Evolutionary conservation across 2,888 invertebrate genomes (phyloP).

Genomic region (Protodeltote pygarga): DNA sequence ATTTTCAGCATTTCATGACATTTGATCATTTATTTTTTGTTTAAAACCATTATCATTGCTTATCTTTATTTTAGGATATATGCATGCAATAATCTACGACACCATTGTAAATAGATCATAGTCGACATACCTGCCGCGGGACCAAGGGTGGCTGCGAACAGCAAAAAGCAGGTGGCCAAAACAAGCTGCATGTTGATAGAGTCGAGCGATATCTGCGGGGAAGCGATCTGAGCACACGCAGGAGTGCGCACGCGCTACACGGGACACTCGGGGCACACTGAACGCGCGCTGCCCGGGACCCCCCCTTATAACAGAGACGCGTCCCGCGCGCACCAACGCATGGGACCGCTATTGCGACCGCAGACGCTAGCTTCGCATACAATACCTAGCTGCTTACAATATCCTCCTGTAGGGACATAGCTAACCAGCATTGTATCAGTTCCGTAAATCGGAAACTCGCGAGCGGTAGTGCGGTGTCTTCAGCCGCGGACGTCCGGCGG

Average conservation of each 20-base stretch:
- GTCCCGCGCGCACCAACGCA: conserved; percentile 79
- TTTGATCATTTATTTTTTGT: not conserved
- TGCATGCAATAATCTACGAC: not conserved
- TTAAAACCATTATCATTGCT: not conserved
- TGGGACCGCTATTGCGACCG: conserved; percentile 61
- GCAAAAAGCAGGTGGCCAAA: conserved; percentile 85
- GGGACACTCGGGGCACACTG: conserved; percentile 85
- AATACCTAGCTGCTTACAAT: conserved; percentile 55
- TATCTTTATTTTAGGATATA: not conserved
- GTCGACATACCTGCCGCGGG: conserved; percentile 85
- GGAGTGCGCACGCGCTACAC: conserved; percentile 81
- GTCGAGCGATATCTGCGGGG: conserved; percentile 59
- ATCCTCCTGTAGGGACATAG: conserved; percentile 23
- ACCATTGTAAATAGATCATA: conserved; percentile 6
- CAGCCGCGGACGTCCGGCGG: conserved; percentile 70
- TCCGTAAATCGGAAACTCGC: conserved; percentile 30
- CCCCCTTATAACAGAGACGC: conserved; percentile 84
- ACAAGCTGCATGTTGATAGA: conserved; percentile 77
- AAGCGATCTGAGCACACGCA: conserved; percentile 63
- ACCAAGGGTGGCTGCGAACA: conserved; percentile 82
- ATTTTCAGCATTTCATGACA: conserved; percentile 3
- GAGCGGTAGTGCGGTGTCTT: conserved; percentile 45
- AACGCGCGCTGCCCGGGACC: conserved; percentile 83
- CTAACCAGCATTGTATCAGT: conserved; percentile 56
- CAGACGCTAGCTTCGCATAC: conserved; percentile 57